These are phyloP conservation scores for Latrodectus elegans DNA, from an alignment of 2,888 invertebrate species.

Conservation along the genomic window DNA sequence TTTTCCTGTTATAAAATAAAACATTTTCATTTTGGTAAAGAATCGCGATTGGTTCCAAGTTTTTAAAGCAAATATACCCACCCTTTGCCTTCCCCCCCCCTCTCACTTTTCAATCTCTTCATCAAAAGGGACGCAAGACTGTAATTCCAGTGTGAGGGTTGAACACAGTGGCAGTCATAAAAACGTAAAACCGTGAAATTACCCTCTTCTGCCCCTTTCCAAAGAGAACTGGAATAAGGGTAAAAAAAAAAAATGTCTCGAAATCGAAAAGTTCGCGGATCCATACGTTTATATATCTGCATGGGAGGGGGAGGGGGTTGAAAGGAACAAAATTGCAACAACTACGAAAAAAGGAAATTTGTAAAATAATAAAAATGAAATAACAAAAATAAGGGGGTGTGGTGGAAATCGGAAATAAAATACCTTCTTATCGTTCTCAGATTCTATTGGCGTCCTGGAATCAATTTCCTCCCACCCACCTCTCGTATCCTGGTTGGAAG, in stretches of 20 bases:
- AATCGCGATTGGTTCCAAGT: too few relatives aligned
- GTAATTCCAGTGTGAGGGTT: too few relatives aligned
- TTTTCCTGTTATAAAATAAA: too few relatives aligned
- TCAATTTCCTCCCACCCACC: slow-evolving; percentile 47
- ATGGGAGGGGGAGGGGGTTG: not conserved
- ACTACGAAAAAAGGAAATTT: not conserved
- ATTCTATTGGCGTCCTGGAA: slow-evolving; percentile 60
- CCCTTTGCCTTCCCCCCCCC: too few relatives aligned
- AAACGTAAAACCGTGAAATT: slow-evolving; percentile 51
- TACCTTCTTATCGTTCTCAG: slow-evolving; percentile 55
- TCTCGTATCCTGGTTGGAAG: too few relatives aligned
- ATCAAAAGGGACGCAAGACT: too few relatives aligned
- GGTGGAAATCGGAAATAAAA: slow-evolving; percentile 24
- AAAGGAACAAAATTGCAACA: not conserved
- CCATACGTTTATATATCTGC: slow-evolving; percentile 15
- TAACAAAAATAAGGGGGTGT: slow-evolving; percentile 4
- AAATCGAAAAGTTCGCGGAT: slow-evolving; percentile 8
- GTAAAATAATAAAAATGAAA: not conserved
- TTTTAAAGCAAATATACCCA: too few relatives aligned
- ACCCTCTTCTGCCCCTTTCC: slow-evolving; percentile 2
- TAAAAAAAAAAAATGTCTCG: not conserved
- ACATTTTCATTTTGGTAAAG: too few relatives aligned
- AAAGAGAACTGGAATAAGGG: too few relatives aligned
- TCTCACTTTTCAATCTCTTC: too few relatives aligned
- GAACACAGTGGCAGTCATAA: slow-evolving; percentile 15